These are phyloP conservation scores for Pegoplata infirma DNA, from an alignment of 2,888 invertebrate genomes.

Conservation along the genomic window DNA sequence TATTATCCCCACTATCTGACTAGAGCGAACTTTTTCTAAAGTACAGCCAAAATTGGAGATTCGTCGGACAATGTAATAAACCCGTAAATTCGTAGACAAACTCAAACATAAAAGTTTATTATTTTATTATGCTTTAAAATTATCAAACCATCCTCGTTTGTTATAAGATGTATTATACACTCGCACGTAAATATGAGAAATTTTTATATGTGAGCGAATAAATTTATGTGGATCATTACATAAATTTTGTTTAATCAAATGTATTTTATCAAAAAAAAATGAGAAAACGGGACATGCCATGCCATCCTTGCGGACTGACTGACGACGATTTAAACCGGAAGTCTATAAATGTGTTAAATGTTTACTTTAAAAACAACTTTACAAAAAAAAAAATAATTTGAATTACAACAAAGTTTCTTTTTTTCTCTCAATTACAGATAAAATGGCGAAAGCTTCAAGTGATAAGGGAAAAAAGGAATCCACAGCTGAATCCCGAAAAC, in stretches of 20 bases:
- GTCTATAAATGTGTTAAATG: slow-evolving; percentile 4
- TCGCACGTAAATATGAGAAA: neutral
- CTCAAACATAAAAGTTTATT: too few species aligned
- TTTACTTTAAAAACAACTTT: neutral
- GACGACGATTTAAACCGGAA: slow-evolving; percentile 27
- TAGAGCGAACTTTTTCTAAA: too few species aligned
- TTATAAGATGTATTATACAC: too few species aligned
- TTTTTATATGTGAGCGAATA: neutral
- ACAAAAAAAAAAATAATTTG: neutral
- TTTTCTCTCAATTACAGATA: slow-evolving; percentile 6
- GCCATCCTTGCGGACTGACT: slow-evolving; percentile 7
- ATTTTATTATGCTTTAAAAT: too few species aligned
- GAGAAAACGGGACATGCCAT: slow-evolving; percentile 2
- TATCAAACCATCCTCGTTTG: too few species aligned
- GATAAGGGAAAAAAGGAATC: neutral
- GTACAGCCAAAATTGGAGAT: too few species aligned
- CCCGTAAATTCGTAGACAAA: too few species aligned
- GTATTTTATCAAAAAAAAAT: neutral
- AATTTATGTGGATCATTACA: slow-evolving; percentile 24
- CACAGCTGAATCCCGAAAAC: neutral
- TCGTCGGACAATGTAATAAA: too few species aligned
- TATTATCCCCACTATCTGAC: too few species aligned
- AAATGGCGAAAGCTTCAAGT: neutral
- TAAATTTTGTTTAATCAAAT: slow-evolving; percentile 9
- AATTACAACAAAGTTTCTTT: neutral